A percentile compares a stretch with the other conserved stretches of the same genome.
Conservation (phyloP, 2,113 vertebrate species). For the Oncorhynchus nerka region DNA sequence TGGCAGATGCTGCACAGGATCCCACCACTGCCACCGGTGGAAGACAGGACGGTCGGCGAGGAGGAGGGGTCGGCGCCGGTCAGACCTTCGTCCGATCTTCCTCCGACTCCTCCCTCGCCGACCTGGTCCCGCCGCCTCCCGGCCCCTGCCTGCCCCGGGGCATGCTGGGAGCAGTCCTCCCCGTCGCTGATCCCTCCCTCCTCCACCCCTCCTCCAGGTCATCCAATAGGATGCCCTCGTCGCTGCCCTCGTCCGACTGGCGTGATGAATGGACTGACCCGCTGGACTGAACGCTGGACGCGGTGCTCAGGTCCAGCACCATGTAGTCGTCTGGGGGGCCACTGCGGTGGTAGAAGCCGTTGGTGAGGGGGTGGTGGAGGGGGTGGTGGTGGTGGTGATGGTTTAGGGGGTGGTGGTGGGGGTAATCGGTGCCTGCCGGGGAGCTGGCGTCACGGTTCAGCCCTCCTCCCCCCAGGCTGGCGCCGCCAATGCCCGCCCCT, state of each 20-base stretch:
- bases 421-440: slow-evolving; percentile 85
- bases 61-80: slow-evolving; percentile 47
- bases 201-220: slow-evolving; percentile 78
- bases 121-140: slow-evolving; percentile 52
- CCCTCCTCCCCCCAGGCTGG: slow-evolving; percentile 43
- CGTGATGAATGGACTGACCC: slow-evolving; percentile 95
- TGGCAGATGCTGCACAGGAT: slow-evolving; percentile 98
- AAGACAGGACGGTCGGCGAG: slow-evolving; percentile 80
- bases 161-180: slow-evolving; percentile 83
- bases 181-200: slow-evolving; percentile 80
- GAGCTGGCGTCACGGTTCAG: slow-evolving; percentile 80
- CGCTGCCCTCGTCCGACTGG: slow-evolving; percentile 94
- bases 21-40: slow-evolving; percentile 82
- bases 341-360: slow-evolving; percentile 82
- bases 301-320: slow-evolving; percentile 96
- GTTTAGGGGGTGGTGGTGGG: slow-evolving; percentile 40
- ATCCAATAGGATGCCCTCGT: slow-evolving; percentile 95
- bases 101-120: slow-evolving; percentile 41
- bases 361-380: slow-evolving; percentile 67
- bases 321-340: slow-evolving; percentile 90
- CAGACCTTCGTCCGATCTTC: slow-evolving; percentile 36
- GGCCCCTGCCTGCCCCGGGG: slow-evolving; percentile 68
- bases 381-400: slow-evolving; percentile 38
- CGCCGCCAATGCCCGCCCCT: slow-evolving; percentile 52
- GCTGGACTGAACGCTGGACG: slow-evolving; percentile 94